phyloP scores from a whole-genome alignment of 2,888 invertebrate genomes.

The Beris morrisii region DNA sequence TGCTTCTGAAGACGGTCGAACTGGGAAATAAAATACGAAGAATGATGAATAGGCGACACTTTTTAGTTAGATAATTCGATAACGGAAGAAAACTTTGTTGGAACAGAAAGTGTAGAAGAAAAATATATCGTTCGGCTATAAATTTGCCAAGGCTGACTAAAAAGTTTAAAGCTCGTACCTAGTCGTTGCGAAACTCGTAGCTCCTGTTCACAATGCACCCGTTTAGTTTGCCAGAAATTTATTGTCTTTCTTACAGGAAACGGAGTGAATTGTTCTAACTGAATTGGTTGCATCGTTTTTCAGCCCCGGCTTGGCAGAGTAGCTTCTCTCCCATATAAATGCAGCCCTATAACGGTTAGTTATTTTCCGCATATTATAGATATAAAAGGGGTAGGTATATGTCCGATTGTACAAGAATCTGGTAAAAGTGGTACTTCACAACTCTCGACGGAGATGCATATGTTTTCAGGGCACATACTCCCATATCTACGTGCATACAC shows the following conservation, averaged over 20 bases:
- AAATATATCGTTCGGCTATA: slow-evolving; percentile 26
- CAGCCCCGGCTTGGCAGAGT: neutral
- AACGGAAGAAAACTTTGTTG: slow-evolving; percentile 11
- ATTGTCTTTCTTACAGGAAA: slow-evolving; percentile 32
- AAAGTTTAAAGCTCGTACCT: slow-evolving; percentile 18
- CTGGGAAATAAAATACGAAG: no score
- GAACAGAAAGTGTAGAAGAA: slow-evolving; percentile 9
- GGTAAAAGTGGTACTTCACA: no score
- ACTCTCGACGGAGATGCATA: no score
- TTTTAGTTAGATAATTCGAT: slow-evolving; percentile 26
- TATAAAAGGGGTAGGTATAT: neutral
- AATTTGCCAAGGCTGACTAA: slow-evolving; percentile 29
- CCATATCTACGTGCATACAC: no score
- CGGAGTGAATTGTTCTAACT: slow-evolving; percentile 33
- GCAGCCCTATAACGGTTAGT: neutral
- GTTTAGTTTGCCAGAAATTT: slow-evolving; percentile 31
- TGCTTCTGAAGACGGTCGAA: no score
- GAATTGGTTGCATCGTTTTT: slow-evolving; percentile 31
- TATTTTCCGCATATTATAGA: neutral
- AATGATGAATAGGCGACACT: slow-evolving; percentile 29
- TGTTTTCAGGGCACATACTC: no score
- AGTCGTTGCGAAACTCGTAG: neutral
- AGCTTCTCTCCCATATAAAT: neutral
- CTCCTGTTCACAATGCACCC: slow-evolving; percentile 26
- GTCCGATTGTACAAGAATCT: no score